Evolutionary conservation across 2,797 vertebrate species (phyloP).

Genomic region (Pangasius macronema): DNA sequence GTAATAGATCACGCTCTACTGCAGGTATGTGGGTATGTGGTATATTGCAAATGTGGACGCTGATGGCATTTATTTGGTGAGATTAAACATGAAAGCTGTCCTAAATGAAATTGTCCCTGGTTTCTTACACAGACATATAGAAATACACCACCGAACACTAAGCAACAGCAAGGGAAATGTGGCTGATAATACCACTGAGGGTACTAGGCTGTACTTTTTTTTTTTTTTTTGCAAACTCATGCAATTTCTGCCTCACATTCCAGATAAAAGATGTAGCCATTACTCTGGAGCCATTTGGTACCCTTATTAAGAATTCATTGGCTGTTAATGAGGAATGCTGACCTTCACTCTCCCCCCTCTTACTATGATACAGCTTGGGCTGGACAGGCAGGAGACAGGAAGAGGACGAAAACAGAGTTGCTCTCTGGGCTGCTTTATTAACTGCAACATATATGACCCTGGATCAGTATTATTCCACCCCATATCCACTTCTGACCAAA

Average conservation of each 20-base stretch:
- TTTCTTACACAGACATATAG: background rate
- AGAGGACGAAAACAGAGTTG: constrained; percentile 30
- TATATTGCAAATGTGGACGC: background rate
- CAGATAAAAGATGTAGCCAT: constrained; percentile 59
- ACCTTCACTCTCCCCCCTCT: constrained; percentile 68
- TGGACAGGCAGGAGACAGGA: constrained; percentile 54
- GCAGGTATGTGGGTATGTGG: background rate
- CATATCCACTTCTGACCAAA: constrained; percentile 13
- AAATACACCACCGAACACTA: background rate
- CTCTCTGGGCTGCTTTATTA: constrained; percentile 32
- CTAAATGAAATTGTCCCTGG: background rate
- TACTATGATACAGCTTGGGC: constrained; percentile 51
- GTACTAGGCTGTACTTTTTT: background rate
- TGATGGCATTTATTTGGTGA: background rate
- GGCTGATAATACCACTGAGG: constrained; percentile 2
- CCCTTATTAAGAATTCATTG: constrained; percentile 79
- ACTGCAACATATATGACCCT: constrained; percentile 7
- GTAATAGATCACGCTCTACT: background rate
- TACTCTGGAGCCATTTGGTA: constrained; percentile 73
- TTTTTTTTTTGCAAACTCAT: constrained; percentile 25
- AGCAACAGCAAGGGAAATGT: constrained; percentile 22
- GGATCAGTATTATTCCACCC: background rate
- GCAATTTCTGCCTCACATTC: constrained; percentile 32
- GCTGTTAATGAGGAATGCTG: constrained; percentile 74
- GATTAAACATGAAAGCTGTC: background rate